phyloP scores from a whole-genome alignment of 2,888 invertebrate species.

The Lasioglossum calceatum region DNA sequence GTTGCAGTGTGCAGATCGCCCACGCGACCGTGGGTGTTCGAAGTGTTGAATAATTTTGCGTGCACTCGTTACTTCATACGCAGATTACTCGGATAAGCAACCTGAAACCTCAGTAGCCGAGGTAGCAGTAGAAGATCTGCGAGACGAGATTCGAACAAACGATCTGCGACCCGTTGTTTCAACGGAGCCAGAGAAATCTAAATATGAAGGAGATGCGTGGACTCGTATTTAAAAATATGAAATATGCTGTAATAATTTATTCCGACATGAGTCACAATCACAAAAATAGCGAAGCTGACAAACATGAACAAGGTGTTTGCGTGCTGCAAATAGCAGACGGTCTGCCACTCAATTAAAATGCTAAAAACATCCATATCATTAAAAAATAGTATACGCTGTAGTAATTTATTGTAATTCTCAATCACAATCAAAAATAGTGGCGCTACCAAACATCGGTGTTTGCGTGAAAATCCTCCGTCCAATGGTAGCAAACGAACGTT shows the following conservation, averaged over 20 bases:
- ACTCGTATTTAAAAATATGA: neutral
- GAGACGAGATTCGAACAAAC: conserved; percentile 16
- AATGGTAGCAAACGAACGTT: neutral
- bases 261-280: neutral
- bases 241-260: too few relatives aligned
- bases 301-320: too few relatives aligned
- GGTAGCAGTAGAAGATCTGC: neutral
- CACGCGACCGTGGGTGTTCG: conserved; percentile 68
- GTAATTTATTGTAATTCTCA: neutral
- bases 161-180: neutral
- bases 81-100: conserved; percentile 62
- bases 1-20: conserved; percentile 48
- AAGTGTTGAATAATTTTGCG: conserved; percentile 75
- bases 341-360: too few relatives aligned
- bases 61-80: conserved; percentile 71
- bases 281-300: neutral
- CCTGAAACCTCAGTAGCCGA: neutral
- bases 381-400: too few relatives aligned
- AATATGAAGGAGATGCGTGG: neutral
- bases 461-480: too few relatives aligned
- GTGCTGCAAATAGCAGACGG: too few relatives aligned
- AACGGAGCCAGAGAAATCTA: neutral
- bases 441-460: neutral
- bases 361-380: too few relatives aligned
- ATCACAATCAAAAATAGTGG: neutral